These are phyloP conservation scores for Whitmania pigra DNA, from an alignment of 1,140 invertebrate species.

Conservation along the genomic window DNA sequence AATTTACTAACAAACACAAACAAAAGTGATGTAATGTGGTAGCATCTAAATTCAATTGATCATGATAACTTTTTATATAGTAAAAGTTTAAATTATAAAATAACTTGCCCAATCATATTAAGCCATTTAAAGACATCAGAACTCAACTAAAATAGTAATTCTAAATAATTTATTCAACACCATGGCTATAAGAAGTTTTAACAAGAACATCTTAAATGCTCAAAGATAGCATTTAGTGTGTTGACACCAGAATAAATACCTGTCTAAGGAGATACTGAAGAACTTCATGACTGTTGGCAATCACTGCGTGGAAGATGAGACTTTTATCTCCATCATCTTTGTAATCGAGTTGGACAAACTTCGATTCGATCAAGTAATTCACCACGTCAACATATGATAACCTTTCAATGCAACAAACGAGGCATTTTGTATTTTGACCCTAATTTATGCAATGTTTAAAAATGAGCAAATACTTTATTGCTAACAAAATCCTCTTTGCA, in stretches of 20 bases:
- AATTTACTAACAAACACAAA: too few relatives aligned
- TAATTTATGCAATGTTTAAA: background rate
- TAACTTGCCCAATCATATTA: background rate
- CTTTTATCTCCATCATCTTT: conserved; percentile 8
- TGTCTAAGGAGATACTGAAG: background rate
- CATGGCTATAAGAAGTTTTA: background rate
- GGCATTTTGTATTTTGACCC: background rate
- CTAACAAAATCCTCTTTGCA: conserved; percentile 3
- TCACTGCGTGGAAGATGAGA: background rate
- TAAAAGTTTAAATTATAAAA: background rate
- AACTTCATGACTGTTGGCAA: background rate
- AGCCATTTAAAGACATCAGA: background rate
- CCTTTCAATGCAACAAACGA: background rate
- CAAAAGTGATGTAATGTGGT: too few relatives aligned
- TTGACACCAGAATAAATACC: too few relatives aligned
- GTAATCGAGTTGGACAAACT: background rate
- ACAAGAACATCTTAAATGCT: too few relatives aligned
- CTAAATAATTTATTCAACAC: background rate
- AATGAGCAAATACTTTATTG: conserved; percentile 5
- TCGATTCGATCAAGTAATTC: background rate
- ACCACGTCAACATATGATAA: background rate
- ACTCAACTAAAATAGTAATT: background rate
- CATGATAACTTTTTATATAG: too few relatives aligned
- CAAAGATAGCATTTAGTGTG: too few relatives aligned
- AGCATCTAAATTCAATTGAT: too few relatives aligned